phyloP scores from a whole-genome alignment of 2,797 vertebrate species.

The Cephalopachus bancanus region DNA sequence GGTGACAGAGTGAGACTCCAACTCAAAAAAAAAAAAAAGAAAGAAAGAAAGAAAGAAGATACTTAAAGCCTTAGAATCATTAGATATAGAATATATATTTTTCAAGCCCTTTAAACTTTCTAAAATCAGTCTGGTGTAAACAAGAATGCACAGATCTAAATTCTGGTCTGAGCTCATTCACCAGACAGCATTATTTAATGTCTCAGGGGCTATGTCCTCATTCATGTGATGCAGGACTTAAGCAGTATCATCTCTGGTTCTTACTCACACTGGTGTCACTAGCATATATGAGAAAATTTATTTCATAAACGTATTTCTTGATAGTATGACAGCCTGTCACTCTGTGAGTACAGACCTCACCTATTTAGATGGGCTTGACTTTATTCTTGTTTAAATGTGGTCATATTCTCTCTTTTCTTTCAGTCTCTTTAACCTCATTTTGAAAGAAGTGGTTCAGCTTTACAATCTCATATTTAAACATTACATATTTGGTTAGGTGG shows the following conservation, averaged over 20 bases:
- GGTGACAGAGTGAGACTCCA: no score
- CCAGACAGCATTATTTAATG: background rate
- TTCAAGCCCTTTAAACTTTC: background rate
- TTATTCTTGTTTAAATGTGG: background rate
- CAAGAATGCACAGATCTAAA: background rate
- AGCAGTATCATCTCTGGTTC: background rate
- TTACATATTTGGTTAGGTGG: background rate
- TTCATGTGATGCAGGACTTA: background rate
- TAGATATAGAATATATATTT: background rate
- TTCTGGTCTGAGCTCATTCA: background rate
- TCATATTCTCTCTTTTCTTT: background rate
- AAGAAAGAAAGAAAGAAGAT: background rate
- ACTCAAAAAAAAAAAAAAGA: no score
- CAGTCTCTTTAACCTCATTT: background rate
- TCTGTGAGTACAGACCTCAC: background rate
- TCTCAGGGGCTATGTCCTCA: background rate
- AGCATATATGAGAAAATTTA: background rate
- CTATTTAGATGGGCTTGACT: background rate
- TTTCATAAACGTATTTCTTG: background rate
- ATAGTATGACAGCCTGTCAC: background rate
- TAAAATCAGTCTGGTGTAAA: background rate
- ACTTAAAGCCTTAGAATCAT: background rate
- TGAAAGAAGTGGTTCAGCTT: background rate
- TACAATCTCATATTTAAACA: background rate
- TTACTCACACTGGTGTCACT: background rate